These are phyloP conservation scores for Amiota communis DNA, from an alignment of 2,888 invertebrate species.

Conservation along the genomic window DNA sequence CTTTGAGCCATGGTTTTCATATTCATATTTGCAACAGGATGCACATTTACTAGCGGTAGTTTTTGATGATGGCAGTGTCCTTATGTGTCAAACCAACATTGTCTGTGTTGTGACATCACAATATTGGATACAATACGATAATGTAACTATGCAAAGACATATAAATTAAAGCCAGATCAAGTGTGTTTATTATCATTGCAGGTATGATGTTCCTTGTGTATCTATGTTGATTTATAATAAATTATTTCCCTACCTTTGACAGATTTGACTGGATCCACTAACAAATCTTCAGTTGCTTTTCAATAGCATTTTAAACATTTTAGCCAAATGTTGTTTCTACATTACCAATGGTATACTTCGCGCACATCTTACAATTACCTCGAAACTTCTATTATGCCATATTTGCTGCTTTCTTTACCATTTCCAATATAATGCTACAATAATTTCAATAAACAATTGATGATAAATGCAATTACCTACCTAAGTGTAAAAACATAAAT, in stretches of 20 bases:
- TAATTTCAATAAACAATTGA: no score
- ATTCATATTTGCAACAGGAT: slow-evolving; percentile 77
- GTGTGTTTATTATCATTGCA: slow-evolving; percentile 43
- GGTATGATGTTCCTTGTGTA: slow-evolving; percentile 43
- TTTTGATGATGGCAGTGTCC: slow-evolving; percentile 76
- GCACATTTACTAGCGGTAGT: slow-evolving; percentile 75
- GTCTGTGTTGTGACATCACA: slow-evolving; percentile 78
- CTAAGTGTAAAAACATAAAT: no score
- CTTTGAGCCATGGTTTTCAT: slow-evolving; percentile 83
- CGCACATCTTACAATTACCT: slow-evolving; percentile 90
- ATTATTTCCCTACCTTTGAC: slow-evolving; percentile 9
- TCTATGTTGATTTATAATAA: neutral
- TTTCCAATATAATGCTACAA: slow-evolving; percentile 60
- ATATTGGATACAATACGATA: slow-evolving; percentile 67
- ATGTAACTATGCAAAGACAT: slow-evolving; percentile 52
- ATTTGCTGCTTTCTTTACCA: slow-evolving; percentile 80
- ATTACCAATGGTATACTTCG: slow-evolving; percentile 73
- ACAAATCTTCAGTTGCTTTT: slow-evolving; percentile 57
- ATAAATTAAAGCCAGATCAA: slow-evolving; percentile 22
- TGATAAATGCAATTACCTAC: no score
- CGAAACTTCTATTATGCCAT: slow-evolving; percentile 85
- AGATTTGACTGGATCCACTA: slow-evolving; percentile 58
- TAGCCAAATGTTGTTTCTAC: slow-evolving; percentile 68
- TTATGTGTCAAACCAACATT: slow-evolving; percentile 96
- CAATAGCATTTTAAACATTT: slow-evolving; percentile 59